Percentiles rank a stretch among this genome's conserved stretches.
phyloP scores from a whole-genome alignment of 2,113 vertebrate species.

The Aythya baeri region DNA sequence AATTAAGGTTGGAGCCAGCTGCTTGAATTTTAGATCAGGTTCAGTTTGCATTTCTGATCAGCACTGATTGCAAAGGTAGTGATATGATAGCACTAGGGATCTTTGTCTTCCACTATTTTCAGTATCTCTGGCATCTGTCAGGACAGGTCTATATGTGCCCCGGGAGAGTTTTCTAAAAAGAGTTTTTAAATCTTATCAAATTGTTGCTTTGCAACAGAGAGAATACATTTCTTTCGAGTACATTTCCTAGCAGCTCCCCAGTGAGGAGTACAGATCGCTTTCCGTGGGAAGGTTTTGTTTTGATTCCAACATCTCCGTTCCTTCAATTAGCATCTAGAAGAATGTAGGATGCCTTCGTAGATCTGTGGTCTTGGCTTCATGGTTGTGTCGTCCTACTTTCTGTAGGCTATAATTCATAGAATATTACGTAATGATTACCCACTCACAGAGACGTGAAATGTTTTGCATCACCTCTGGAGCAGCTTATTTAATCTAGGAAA shows the following conservation, averaged over 20 bases:
- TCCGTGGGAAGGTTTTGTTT: neutral
- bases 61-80: neutral
- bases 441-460: neutral
- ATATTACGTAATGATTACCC: neutral
- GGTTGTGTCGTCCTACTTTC: neutral
- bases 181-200: neutral
- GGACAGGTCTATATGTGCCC: neutral
- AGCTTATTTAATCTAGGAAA: neutral
- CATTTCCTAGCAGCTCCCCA: neutral
- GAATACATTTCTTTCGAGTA: neutral
- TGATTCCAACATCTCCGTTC: neutral
- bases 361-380: neutral
- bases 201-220: neutral
- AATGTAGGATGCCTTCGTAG: neutral
- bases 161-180: neutral
- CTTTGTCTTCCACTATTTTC: neutral
- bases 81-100: neutral
- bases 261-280: neutral
- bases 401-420: neutral
- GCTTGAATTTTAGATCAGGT: neutral
- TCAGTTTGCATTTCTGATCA: neutral
- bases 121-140: neutral
- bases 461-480: neutral
- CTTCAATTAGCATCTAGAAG: neutral
- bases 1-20: neutral